These are phyloP conservation scores for Eulemur coronatus DNA, from an alignment of 2,797 vertebrate genomes.

Conservation along the genomic window DNA sequence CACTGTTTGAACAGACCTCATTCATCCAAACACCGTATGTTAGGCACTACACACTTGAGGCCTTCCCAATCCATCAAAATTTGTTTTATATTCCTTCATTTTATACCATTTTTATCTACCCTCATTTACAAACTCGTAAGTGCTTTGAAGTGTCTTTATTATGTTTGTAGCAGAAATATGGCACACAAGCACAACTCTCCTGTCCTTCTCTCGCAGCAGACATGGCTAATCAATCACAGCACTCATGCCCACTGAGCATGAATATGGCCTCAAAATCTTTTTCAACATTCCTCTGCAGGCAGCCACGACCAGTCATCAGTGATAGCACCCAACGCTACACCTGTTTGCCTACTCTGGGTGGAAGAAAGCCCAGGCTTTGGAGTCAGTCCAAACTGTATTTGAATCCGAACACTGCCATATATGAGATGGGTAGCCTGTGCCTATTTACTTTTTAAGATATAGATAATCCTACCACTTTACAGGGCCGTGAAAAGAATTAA, in stretches of 20 bases:
- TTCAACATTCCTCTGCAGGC: not conserved
- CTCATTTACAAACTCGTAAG: constrained; percentile 13
- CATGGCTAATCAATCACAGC: not conserved
- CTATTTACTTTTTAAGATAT: not conserved
- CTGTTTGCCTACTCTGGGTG: not conserved
- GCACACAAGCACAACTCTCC: not conserved
- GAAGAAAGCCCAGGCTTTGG: not conserved
- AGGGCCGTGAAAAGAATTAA: not conserved
- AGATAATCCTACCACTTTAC: not conserved
- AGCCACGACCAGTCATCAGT: not conserved
- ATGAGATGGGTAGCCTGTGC: not conserved
- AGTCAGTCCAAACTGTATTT: not conserved
- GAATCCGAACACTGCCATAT: not conserved
- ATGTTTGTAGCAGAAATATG: not conserved
- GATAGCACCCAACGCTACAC: not conserved
- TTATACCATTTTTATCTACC: not conserved
- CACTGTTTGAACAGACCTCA: too few species aligned
- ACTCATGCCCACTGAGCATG: not conserved
- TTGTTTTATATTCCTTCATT: not conserved
- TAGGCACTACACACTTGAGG: not conserved
- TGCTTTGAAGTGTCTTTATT: not conserved
- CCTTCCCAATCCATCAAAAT: constrained; percentile 1
- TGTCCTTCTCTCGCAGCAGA: not conserved
- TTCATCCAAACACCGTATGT: constrained; percentile 17
- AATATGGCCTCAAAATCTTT: not conserved